Conservation (phyloP, 2,888 invertebrate species). For the Parapristionchus giblindavisi region DNA sequence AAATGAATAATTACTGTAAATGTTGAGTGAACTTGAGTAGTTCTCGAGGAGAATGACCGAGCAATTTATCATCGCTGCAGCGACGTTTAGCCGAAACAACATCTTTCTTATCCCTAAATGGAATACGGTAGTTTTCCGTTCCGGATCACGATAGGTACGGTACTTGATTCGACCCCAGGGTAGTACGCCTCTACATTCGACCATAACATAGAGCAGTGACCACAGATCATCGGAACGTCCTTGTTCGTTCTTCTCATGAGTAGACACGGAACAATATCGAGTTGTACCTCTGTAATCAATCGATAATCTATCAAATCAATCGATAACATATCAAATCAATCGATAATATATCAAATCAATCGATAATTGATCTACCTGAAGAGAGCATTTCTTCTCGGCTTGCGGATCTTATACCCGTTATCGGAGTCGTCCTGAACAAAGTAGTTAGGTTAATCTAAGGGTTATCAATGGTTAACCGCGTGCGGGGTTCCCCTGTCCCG, state of each 20-base stretch:
- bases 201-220: slow-evolving; percentile 59
- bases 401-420: neutral
- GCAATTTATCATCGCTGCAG: neutral
- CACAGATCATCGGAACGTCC: slow-evolving; percentile 61
- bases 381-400: neutral
- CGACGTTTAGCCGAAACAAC: neutral
- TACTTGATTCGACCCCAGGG: slow-evolving; percentile 53
- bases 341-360: neutral
- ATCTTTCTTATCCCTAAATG: neutral
- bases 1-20: neutral
- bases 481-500: too few species aligned
- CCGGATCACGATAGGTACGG: neutral
- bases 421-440: neutral
- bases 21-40: too few species aligned
- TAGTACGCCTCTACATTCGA: slow-evolving; percentile 55
- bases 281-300: slow-evolving; percentile 49
- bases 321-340: too few species aligned
- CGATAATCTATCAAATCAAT: too few species aligned
- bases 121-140: neutral
- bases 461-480: too few species aligned
- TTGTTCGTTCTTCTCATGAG: slow-evolving; percentile 59
- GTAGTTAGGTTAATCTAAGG: too few species aligned
- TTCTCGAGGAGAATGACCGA: neutral
- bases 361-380: neutral
- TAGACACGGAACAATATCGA: slow-evolving; percentile 53